Evolutionary conservation across 2,888 invertebrate genomes (phyloP).

Genomic region (Mesorhabditis spiculigera): DNA sequence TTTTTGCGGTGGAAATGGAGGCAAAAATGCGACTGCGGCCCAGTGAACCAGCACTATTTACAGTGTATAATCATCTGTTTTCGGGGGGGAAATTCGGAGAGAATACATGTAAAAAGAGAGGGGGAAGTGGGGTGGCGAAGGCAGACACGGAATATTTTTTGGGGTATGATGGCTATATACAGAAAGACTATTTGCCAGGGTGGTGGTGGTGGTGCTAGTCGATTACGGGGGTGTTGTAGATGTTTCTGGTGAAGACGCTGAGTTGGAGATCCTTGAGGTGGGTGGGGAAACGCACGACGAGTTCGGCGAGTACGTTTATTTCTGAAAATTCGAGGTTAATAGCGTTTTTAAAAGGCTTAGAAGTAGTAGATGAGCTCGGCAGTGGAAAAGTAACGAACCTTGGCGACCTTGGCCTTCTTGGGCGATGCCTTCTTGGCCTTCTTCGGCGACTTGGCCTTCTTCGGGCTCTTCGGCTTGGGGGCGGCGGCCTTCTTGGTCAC

Average conservation of each 20-base stretch:
- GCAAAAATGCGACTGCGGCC: neutral
- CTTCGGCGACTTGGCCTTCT: neutral
- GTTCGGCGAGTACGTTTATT: neutral
- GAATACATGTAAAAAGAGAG: neutral
- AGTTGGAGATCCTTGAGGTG: slow-evolving; percentile 2
- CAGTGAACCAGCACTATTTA: slow-evolving; percentile 3
- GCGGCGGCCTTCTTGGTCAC: slow-evolving; percentile 1
- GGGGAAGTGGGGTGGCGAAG: neutral
- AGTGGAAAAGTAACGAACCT: too few relatives aligned
- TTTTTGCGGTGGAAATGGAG: too few relatives aligned
- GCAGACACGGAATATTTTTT: neutral
- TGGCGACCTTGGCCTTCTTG: too few relatives aligned
- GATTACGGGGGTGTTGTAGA: neutral
- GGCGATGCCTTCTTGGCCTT: too few relatives aligned
- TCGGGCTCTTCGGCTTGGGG: neutral
- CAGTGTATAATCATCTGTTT: neutral
- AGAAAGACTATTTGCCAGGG: neutral
- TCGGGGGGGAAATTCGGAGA: neutral
- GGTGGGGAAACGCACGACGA: neutral
- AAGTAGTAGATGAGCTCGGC: too few relatives aligned
- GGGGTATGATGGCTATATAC: neutral
- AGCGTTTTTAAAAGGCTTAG: too few relatives aligned
- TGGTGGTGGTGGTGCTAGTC: neutral
- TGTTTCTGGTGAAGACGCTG: neutral
- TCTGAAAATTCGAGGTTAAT: neutral